Conservation (phyloP, 92 coral and sea anemone species). For the Diadumene lineata region DNA sequence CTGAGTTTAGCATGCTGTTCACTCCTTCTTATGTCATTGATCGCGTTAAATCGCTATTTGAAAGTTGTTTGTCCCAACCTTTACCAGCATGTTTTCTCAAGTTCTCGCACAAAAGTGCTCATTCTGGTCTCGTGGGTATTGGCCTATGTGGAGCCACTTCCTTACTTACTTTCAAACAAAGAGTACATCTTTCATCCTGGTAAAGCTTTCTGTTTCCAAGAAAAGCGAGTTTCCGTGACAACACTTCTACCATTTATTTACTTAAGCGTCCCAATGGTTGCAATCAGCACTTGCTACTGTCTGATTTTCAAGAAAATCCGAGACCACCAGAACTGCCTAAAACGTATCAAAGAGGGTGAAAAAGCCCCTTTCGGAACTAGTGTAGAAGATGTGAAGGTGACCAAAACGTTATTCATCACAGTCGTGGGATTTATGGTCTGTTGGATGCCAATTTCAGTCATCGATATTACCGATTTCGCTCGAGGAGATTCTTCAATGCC, state of each 20-base stretch:
- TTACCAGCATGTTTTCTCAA: conserved; percentile 48
- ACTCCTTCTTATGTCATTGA: conserved; percentile 59
- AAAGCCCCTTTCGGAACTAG: neutral
- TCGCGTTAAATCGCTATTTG: conserved; percentile 64
- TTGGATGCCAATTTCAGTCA: conserved; percentile 45
- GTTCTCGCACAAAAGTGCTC: conserved; percentile 43
- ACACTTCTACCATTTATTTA: conserved; percentile 42
- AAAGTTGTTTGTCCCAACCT: conserved; percentile 55
- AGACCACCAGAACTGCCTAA: conserved; percentile 28
- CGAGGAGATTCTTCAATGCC: conserved; percentile 43
- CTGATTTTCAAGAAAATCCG: conserved; percentile 52
- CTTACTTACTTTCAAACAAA: conserved; percentile 58
- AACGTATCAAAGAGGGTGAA: neutral
- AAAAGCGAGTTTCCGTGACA: conserved; percentile 33
- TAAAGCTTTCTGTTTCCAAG: conserved; percentile 66
- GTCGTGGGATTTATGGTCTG: conserved; percentile 47
- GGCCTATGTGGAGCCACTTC: conserved; percentile 64
- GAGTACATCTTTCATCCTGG: conserved; percentile 68
- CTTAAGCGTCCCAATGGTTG: conserved; percentile 39
- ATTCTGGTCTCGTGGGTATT: conserved; percentile 34
- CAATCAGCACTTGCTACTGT: conserved; percentile 49
- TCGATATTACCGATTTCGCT: conserved; percentile 47
- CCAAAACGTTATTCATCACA: conserved; percentile 45
- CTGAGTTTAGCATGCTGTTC: conserved; percentile 58
- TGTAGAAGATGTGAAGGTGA: conserved; percentile 48